phyloP scores from a whole-genome alignment of 2,797 vertebrate species.

The Sebastes taczanowskii region DNA sequence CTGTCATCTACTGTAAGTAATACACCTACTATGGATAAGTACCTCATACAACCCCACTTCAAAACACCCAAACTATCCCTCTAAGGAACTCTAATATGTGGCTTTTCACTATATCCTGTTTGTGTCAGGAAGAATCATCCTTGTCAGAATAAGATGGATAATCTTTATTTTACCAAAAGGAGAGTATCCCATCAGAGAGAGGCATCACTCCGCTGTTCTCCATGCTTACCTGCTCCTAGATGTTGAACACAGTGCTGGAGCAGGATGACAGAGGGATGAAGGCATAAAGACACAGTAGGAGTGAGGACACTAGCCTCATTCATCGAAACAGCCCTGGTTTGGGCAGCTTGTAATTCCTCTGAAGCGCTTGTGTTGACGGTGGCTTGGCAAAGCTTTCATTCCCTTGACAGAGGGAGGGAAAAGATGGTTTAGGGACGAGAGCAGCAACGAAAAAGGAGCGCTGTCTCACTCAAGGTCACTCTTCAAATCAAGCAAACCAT shows the following conservation, averaged over 20 bases:
- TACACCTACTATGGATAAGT: too few relatives aligned
- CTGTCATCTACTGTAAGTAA: too few relatives aligned
- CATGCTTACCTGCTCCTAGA: conserved; percentile 21
- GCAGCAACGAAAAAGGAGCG: conserved; percentile 42
- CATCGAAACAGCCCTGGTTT: conserved; percentile 47
- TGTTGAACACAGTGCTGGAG: conserved; percentile 33
- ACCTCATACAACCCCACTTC: too few relatives aligned
- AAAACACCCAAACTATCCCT: too few relatives aligned
- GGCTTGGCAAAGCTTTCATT: conserved; percentile 61
- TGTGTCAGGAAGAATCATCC: background rate
- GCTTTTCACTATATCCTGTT: background rate
- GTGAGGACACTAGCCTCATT: conserved; percentile 59
- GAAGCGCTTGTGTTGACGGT: conserved; percentile 65
- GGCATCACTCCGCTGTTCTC: background rate
- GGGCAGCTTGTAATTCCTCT: conserved; percentile 64
- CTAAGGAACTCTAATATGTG: background rate
- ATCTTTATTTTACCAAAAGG: background rate
- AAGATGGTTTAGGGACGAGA: conserved; percentile 55
- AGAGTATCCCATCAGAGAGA: background rate
- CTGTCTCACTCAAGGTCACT: conserved; percentile 75
- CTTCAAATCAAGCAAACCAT: conserved; percentile 65
- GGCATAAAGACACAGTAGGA: conserved; percentile 37
- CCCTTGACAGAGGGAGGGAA: conserved; percentile 49
- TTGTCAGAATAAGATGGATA: background rate
- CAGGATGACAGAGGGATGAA: conserved; percentile 29